Percentiles rank a stretch among this genome's conserved stretches.
Evolutionary conservation across 2,888 invertebrate genomes (phyloP).

Genomic region (Drosophila prolongata): DNA sequence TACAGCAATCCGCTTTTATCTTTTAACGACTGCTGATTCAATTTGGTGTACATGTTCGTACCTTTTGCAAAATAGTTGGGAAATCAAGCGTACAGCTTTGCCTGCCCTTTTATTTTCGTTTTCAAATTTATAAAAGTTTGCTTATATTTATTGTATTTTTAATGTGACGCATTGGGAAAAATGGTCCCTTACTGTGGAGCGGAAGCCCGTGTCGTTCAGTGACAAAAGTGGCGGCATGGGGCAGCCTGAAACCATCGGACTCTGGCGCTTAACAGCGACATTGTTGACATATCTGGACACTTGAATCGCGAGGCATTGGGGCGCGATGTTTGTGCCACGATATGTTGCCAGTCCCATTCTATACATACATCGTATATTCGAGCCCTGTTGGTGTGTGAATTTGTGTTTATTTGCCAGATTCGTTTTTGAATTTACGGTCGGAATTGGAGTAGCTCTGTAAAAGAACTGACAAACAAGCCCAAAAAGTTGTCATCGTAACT

Average conservation of each 20-base stretch:
- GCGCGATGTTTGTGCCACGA: conserved; percentile 40
- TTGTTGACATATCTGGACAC: conserved; percentile 71
- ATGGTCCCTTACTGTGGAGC: conserved; percentile 34
- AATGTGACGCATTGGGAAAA: conserved; percentile 51
- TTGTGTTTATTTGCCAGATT: conserved; percentile 33
- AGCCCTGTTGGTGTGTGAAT: conserved; percentile 3
- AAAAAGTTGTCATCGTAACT: conserved; percentile 17
- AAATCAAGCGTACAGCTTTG: conserved; percentile 44
- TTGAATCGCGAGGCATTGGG: conserved; percentile 47
- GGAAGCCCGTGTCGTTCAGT: conserved; percentile 45
- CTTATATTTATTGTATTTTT: conserved; percentile 21
- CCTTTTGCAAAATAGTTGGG: conserved; percentile 44
- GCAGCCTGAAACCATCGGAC: conserved; percentile 10
- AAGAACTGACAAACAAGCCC: conserved; percentile 28
- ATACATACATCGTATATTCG: not conserved
- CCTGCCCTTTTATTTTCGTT: conserved; percentile 10
- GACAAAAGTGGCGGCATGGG: conserved; percentile 23
- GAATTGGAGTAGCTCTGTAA: too few relatives aligned
- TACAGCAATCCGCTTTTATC: conserved; percentile 18
- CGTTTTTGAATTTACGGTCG: conserved; percentile 47
- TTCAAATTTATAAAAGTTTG: conserved; percentile 37
- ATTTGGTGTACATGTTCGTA: conserved; percentile 18
- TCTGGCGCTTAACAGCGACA: conserved; percentile 62
- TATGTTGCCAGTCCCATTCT: conserved; percentile 48
- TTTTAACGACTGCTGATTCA: conserved; percentile 28